These are phyloP conservation scores for Buceros bicornis DNA, from an alignment of 2,797 vertebrate species.

Conservation along the genomic window DNA sequence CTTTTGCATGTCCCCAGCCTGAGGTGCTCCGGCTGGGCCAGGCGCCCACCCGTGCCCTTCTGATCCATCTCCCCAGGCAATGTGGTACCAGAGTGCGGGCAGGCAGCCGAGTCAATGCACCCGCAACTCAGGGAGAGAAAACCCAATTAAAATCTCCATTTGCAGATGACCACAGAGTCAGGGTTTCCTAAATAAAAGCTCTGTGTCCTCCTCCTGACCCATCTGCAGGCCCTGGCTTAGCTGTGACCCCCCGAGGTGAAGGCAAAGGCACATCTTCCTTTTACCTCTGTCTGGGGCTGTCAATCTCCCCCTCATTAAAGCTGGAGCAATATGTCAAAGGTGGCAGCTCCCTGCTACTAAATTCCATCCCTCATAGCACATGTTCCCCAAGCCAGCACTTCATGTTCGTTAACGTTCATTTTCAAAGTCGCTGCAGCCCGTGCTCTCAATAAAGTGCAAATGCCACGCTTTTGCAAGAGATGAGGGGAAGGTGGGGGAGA, in stretches of 20 bases:
- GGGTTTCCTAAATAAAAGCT: background rate
- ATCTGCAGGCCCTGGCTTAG: background rate
- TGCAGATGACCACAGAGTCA: background rate
- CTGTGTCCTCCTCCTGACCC: background rate
- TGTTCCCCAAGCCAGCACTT: background rate
- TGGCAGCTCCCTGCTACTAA: constrained; percentile 36
- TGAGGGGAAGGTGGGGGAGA: background rate
- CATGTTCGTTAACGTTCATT: background rate
- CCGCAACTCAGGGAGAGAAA: background rate
- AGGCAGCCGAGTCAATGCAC: background rate
- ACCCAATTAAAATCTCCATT: background rate
- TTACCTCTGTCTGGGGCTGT: background rate
- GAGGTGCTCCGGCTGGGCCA: background rate
- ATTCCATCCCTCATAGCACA: background rate
- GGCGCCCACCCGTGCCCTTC: accelerated
- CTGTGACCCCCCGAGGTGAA: background rate
- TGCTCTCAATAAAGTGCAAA: background rate
- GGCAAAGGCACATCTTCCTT: background rate
- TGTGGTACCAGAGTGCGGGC: accelerated
- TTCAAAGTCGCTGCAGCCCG: background rate
- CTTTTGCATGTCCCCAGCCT: background rate
- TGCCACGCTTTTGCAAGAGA: background rate
- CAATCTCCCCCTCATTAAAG: constrained; percentile 19
- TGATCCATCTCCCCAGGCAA: background rate
- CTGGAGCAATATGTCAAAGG: constrained; percentile 11